Evolutionary conservation across 2,797 vertebrate genomes (phyloP).

Genomic region (Ataeniobius toweri): DNA sequence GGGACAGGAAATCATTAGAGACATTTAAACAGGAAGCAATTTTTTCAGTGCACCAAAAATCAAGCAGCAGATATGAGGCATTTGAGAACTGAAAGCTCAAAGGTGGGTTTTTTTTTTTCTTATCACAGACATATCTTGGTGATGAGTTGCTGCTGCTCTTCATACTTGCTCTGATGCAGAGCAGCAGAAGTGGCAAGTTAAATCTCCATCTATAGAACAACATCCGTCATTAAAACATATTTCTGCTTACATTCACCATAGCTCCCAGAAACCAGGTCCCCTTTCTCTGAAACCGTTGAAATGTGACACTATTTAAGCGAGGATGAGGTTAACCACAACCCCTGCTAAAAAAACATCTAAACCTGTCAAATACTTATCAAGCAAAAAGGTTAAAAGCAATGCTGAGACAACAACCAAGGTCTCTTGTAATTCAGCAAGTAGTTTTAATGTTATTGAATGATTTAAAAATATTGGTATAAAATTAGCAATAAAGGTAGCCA

Average conservation of each 20-base stretch:
- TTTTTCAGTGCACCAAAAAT: constrained; percentile 5
- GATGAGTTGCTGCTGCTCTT: background rate
- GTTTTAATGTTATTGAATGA: too few species aligned
- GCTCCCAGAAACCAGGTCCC: background rate
- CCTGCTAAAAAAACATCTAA: background rate
- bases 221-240: background rate
- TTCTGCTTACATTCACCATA: background rate
- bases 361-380: background rate
- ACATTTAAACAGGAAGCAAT: constrained; percentile 11
- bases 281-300: constrained; percentile 38
- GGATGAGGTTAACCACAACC: constrained; percentile 42
- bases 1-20: background rate
- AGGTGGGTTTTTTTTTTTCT: constrained; percentile 1
- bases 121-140: background rate
- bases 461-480: too few species aligned
- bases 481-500: background rate
- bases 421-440: background rate
- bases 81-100: constrained; percentile 25
- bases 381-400: background rate
- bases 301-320: constrained; percentile 17
- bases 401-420: background rate
- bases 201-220: constrained; percentile 5
- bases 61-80: constrained; percentile 5
- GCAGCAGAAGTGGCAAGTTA: background rate
- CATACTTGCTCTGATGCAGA: constrained; percentile 3